Base-by-base conservation (phyloP, 2,888 invertebrate species). In the Empis livida region DNA sequence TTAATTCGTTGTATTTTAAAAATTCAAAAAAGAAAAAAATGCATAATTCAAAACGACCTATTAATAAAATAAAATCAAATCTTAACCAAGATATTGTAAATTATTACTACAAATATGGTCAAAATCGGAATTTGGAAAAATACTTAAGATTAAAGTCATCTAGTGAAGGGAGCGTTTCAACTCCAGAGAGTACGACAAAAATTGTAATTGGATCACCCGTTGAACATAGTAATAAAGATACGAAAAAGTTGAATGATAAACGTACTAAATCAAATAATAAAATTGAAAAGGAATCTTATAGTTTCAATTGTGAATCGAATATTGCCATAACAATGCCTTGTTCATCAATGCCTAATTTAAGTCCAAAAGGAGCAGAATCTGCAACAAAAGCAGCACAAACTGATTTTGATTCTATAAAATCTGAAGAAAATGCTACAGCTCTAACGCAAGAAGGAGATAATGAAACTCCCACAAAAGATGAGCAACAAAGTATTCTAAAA, bases 51-150 rank as follows among this genome's bases (percentile, higher is more conserved):
- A 27, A 27, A 27, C 23, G 23, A 27, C 5, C 23, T 8, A 27
- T 27, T 27, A 27, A 9, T 27, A 35, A 13, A 35, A 35, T 2
- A n/a, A 46, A 57, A 2, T 52, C 56, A 1, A 56, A 57, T 5
- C 52, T 59, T 10, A 56, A 52, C 43, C 54, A 55, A 2, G 57
- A 56, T 52, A 71, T 76, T 53, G 61, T 81, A 56, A 79, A 83
- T 59, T 84, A 84, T 63, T 84, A 79, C 60, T 73, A 77, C 57
- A 79, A 79, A 59, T 82, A 78, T 66, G 79, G 82, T 2, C 75
- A 76, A 54, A 79, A 77, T 57, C 68, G 78, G 31, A 77, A 82
- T 60, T 71, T 84, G 55, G 77, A 80, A 49, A 80, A 80, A 56
- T 84, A 78, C 62, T 79, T 84, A 65, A 77, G 60, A 1, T 49